A percentile compares a stretch with the other conserved stretches of the same genome.
Evolutionary conservation across 2,113 vertebrate genomes (phyloP).

Genomic region (Microcebus lehilahytsara): DNA sequence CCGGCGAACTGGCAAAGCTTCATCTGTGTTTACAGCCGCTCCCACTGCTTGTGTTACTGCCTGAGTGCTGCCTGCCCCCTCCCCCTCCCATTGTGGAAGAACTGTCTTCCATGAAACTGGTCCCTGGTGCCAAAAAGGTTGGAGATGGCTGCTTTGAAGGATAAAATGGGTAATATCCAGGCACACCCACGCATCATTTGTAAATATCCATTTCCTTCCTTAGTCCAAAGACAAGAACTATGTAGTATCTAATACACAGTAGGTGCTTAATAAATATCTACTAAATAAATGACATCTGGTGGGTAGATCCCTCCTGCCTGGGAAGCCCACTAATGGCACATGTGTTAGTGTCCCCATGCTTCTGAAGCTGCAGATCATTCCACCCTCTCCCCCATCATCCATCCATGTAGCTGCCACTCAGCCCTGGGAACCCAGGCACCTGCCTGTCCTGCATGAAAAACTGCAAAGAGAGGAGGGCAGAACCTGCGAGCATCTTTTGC

Average conservation of each 20-base stretch:
- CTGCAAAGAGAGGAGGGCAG: not conserved
- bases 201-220: not conserved
- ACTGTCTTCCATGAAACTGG: no score
- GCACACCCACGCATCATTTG: not conserved
- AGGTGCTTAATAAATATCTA: not conserved
- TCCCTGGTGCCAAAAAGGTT: no score
- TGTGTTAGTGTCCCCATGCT: not conserved
- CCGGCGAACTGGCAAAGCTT: no score
- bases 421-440: not conserved
- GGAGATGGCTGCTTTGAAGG: no score
- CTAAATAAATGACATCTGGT: not conserved
- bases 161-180: not conserved
- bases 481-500: no score
- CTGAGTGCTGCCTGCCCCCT: no score
- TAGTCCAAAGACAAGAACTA: not conserved
- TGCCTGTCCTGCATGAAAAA: not conserved
- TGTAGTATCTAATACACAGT: not conserved
- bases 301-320: not conserved
- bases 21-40: no score
- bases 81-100: no score
- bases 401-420: no score
- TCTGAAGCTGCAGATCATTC: not conserved
- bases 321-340: not conserved
- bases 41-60: no score
- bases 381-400: not conserved